phyloP scores from a whole-genome alignment of 2,888 invertebrate genomes.

The Acanthoscelides obtectus region DNA sequence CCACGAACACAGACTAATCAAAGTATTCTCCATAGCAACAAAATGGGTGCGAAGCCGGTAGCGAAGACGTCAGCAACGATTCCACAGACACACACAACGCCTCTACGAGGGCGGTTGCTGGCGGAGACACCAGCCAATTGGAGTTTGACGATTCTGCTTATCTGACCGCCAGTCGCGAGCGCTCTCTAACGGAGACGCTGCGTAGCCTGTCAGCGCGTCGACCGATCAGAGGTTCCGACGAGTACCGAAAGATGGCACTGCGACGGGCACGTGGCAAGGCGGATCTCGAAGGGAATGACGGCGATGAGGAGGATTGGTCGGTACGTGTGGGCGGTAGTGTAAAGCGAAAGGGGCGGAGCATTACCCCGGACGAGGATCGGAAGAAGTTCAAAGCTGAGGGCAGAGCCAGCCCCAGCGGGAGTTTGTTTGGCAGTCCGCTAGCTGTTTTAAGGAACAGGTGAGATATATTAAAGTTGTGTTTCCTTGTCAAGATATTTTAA shows the following conservation, averaged over 20 bases:
- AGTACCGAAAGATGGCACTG: slow-evolving; percentile 28
- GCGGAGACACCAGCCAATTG: slow-evolving; percentile 36
- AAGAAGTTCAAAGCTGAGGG: slow-evolving; percentile 28
- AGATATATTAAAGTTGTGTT: too few relatives aligned
- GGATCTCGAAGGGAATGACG: slow-evolving; percentile 23
- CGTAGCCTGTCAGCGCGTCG: slow-evolving; percentile 30
- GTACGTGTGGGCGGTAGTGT: slow-evolving; percentile 21
- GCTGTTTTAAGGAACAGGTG: slow-evolving; percentile 30
- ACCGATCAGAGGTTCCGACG: slow-evolving; percentile 30
- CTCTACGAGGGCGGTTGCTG: slow-evolving; percentile 37
- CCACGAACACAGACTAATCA: too few relatives aligned
- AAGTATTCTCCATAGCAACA: not conserved
- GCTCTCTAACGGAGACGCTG: slow-evolving; percentile 33
- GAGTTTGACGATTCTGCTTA: slow-evolving; percentile 32
- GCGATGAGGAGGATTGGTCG: slow-evolving; percentile 12
- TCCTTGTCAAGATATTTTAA: too few relatives aligned
- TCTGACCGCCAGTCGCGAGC: slow-evolving; percentile 28
- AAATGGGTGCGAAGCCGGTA: not conserved
- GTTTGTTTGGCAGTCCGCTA: slow-evolving; percentile 37
- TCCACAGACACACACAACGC: slow-evolving; percentile 25
- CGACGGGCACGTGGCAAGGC: slow-evolving; percentile 11
- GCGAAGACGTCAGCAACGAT: slow-evolving; percentile 12
- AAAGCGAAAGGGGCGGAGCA: slow-evolving; percentile 37
- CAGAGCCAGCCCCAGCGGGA: slow-evolving; percentile 21
- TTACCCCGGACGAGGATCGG: slow-evolving; percentile 29